These are phyloP conservation scores for Octodon degus DNA, from an alignment of 2,113 vertebrate genomes.

Conservation along the genomic window DNA sequence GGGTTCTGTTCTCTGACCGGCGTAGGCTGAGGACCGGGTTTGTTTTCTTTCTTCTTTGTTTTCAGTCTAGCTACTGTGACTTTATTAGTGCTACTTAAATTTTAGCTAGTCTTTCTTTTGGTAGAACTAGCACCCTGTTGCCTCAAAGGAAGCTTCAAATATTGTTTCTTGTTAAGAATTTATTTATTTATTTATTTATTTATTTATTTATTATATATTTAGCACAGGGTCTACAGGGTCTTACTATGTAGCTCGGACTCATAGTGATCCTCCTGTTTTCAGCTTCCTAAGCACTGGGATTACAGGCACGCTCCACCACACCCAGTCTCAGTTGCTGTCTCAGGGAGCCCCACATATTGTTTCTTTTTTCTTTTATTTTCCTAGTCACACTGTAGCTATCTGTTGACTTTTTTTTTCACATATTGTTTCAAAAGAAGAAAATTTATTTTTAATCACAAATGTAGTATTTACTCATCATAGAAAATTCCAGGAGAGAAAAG, in stretches of 20 bases:
- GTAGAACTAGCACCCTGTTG: background rate
- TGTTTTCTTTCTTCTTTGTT: background rate
- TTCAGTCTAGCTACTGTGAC: background rate
- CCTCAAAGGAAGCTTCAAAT: background rate
- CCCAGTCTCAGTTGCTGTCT: too few species aligned
- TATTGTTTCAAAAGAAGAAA: conserved; percentile 35
- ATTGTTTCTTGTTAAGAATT: background rate
- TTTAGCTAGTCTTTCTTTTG: background rate
- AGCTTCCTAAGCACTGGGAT: too few species aligned
- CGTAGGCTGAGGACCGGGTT: too few species aligned
- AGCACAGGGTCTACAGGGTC: too few species aligned
- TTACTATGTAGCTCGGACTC: too few species aligned
- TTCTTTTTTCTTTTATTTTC: too few species aligned
- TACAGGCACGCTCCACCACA: too few species aligned
- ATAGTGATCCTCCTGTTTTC: too few species aligned
- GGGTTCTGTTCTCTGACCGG: background rate
- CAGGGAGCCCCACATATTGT: too few species aligned
- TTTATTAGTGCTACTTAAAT: background rate
- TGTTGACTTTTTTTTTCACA: background rate
- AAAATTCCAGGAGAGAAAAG: background rate
- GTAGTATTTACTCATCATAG: background rate
- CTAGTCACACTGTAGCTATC: too few species aligned
- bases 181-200: too few species aligned
- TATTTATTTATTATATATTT: too few species aligned
- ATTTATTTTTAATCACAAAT: background rate